These are phyloP conservation scores for Zophobas atratus DNA, from an alignment of 1,140 invertebrate species.

Conservation along the genomic window DNA sequence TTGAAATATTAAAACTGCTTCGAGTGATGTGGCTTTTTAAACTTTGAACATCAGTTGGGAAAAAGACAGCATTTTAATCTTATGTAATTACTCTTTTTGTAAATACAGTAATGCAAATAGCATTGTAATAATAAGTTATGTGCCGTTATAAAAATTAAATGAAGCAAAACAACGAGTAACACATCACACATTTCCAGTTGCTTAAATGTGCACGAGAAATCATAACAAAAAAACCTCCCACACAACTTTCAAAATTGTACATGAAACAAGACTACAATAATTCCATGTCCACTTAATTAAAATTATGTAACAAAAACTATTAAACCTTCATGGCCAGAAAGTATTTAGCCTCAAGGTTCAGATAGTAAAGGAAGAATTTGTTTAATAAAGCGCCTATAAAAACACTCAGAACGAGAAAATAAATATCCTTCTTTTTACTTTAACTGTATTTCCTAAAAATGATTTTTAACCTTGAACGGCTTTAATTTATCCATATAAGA, in stretches of 20 bases:
- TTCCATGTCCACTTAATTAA: slow-evolving; percentile 28
- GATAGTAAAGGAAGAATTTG: slow-evolving; percentile 19
- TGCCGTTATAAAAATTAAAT: no score
- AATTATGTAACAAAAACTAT: slow-evolving; percentile 26
- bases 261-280: slow-evolving; percentile 8
- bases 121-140: no score
- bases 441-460: slow-evolving; percentile 1
- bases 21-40: background rate
- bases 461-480: slow-evolving; percentile 2
- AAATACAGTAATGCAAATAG: no score
- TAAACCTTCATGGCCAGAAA: slow-evolving; percentile 27
- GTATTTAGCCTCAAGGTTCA: slow-evolving; percentile 9
- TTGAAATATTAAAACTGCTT: slow-evolving; percentile 43
- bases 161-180: background rate
- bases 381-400: slow-evolving; percentile 2
- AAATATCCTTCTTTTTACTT: slow-evolving; percentile 1
- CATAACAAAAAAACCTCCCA: slow-evolving; percentile 7
- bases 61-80: background rate
- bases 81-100: no score
- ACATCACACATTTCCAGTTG: no score
- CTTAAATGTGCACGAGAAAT: background rate
- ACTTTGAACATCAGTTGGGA: background rate
- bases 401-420: slow-evolving; percentile 5
- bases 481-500: background rate
- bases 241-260: slow-evolving; percentile 7